Evolutionary conservation across 1,140 invertebrate species (phyloP).

Genomic region (Drosophila burlai): DNA sequence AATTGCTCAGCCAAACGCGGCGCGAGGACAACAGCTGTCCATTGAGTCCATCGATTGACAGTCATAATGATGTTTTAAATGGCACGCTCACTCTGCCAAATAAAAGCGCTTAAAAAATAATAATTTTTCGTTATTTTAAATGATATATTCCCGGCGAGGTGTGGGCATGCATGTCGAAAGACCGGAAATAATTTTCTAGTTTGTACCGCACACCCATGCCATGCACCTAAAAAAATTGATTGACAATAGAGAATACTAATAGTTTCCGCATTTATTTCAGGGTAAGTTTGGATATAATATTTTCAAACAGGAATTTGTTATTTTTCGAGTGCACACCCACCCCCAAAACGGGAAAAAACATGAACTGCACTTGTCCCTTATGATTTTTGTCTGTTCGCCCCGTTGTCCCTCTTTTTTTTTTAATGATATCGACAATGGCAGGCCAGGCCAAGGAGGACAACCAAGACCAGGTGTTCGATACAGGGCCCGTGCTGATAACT

Average conservation of each 20-base stretch:
- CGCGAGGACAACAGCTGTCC: slow-evolving; percentile 59
- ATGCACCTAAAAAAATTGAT: slow-evolving; percentile 5
- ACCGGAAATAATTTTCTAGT: slow-evolving; percentile 84
- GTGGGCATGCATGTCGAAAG: slow-evolving; percentile 72
- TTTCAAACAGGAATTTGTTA: too few relatives aligned
- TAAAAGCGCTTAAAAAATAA: slow-evolving; percentile 73
- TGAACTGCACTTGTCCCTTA: slow-evolving; percentile 66
- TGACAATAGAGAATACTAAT: background rate
- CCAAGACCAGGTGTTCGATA: slow-evolving; percentile 80
- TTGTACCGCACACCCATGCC: slow-evolving; percentile 12
- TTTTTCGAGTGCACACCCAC: slow-evolving; percentile 51
- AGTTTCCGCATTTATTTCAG: background rate
- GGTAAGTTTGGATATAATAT: background rate
- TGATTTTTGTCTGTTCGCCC: slow-evolving; percentile 45
- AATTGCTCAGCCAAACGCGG: slow-evolving; percentile 63
- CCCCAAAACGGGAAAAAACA: slow-evolving; percentile 26
- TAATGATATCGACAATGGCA: slow-evolving; percentile 62
- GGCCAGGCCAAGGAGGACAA: slow-evolving; percentile 51
- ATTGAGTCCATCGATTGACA: slow-evolving; percentile 56
- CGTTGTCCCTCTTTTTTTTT: slow-evolving; percentile 54
- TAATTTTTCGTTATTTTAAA: slow-evolving; percentile 57
- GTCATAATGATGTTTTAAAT: slow-evolving; percentile 81
- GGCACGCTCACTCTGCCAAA: slow-evolving; percentile 59
- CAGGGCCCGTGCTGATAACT: slow-evolving; percentile 65
- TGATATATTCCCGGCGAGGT: slow-evolving; percentile 32